These are phyloP conservation scores for Adelphocoris suturalis DNA, from an alignment of 2,888 invertebrate species.

Conservation along the genomic window DNA sequence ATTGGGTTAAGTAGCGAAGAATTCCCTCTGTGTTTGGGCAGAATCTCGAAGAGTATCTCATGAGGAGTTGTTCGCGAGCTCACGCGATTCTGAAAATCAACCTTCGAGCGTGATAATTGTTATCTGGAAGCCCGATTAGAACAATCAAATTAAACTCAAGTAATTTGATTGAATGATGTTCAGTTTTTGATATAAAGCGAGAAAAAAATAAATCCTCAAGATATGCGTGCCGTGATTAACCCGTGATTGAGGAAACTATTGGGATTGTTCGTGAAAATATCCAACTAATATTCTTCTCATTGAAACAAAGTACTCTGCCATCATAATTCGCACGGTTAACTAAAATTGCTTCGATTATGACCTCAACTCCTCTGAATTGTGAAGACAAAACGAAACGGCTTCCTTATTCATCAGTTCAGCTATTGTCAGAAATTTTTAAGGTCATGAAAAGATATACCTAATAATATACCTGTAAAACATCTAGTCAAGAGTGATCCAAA, in stretches of 20 bases:
- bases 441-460: no score
- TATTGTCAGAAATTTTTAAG: no score
- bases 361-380: no score
- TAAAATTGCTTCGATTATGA: no score
- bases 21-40: not conserved
- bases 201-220: not conserved
- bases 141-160: not conserved
- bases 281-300: no score
- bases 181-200: not conserved
- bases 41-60: not conserved
- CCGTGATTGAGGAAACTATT: not conserved
- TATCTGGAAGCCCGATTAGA: not conserved
- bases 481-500: no score
- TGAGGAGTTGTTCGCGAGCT: not conserved
- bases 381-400: no score
- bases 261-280: not conserved
- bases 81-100: conserved; percentile 17
- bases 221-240: not conserved
- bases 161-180: not conserved
- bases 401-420: no score
- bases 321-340: no score
- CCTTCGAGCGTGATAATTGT: not conserved
- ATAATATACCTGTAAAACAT: no score
- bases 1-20: not conserved
- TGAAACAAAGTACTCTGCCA: no score